Base-by-base conservation (phyloP, 2,888 invertebrate genomes). In the Cerastis leucographa region DNA sequence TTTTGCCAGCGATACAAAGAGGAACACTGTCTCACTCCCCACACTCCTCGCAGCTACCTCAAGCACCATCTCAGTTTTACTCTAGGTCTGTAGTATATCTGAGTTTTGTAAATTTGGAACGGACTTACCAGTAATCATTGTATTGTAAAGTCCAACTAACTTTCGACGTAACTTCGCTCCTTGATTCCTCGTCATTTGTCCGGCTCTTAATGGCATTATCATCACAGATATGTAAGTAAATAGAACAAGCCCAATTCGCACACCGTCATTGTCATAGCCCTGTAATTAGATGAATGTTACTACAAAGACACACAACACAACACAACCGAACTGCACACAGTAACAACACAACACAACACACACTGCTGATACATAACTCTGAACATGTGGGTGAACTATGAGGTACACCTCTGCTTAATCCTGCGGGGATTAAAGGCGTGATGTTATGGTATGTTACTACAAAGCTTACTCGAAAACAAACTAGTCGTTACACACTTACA, bases 151-250 rank as follows among this genome's bases (percentile, higher is more conserved):
- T 66, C 74, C n/a, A 49, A 11, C 66, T 42, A 66, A n/a, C 11
- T n/a, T 12, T 29, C 42, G 51, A 6, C 66, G 75, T 14, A 74
- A 66, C 29, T 49, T 76, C 42, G 29, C 42, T 6, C 65, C 74
- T 59, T 74, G 65, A n/a, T 74, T 76, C 14, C n/a, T 56, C 14
- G n/a, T 14, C 44, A 65, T 17, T 40, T 76, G 76, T n/a, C 65
- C 76, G n/a, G 74, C 65, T 17, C 59, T 8, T 14, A 76, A n/a
- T 29, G 74, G 75, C 65, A 74, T 64, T 17, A 76, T n/a, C 19
- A 51, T 29, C 17, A 74, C 19, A 9, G 42, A 2, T 2, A 49
- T 14, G 76, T 51, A 74, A 42, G 29, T 35, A 1, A 74, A 59
- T 19, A 59, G 7, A 25, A 59, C 3, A 29, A 74, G 6, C 14